Evolutionary conservation across 2,113 vertebrate species (phyloP), one percentile per base, ranked within the genome.

Genomic region (Cebus imitator): DNA sequence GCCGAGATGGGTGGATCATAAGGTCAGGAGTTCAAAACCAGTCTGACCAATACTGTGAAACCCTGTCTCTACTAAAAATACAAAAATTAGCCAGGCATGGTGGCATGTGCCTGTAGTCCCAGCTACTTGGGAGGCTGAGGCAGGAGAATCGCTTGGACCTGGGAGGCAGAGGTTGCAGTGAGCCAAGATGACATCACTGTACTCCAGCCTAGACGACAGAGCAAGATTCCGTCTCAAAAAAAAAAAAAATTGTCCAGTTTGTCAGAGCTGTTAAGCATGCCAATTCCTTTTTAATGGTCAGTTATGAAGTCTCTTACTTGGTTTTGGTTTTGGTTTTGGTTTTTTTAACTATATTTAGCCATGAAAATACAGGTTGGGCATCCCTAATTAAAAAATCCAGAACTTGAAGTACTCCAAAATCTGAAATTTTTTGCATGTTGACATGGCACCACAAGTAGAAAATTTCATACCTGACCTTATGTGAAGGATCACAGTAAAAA

Each of bases 281-380:
- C 78, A 91, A 0, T 91, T 95, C 32, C 48, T 92, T 97, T 95
- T 58, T 82, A 89, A 90, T 57, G 17, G 14, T 72, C 32, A 91
- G 40, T 90, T 86, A 83, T n/a, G 55, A 23, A 80, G 10, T 89
- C 10, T 81, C 75, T 85, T 82, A 27, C 50, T 70, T 94, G 81
- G 4, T 48, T 64, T 79, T 75, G 5, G 21, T 92, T 91, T 96
- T 93, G 45, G 12, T 92, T 91, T 96, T 93, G 45, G 12, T 61
- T 86, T 30, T 82, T 30, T 70, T 70, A 20, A 61, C 6, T 78
- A 48, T n/a, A 79, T 48, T 30, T 89, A 81, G n/a, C 45, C 30
- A 75, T 97, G 95, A 85, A 94, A 96, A 91, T 92, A 48, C 8
- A 48, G 43, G 43, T 48, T 78, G 30, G 43, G 27, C 27, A 48